Conservation (phyloP, 2,888 invertebrate species). For the Pherbina coryleti region DNA sequence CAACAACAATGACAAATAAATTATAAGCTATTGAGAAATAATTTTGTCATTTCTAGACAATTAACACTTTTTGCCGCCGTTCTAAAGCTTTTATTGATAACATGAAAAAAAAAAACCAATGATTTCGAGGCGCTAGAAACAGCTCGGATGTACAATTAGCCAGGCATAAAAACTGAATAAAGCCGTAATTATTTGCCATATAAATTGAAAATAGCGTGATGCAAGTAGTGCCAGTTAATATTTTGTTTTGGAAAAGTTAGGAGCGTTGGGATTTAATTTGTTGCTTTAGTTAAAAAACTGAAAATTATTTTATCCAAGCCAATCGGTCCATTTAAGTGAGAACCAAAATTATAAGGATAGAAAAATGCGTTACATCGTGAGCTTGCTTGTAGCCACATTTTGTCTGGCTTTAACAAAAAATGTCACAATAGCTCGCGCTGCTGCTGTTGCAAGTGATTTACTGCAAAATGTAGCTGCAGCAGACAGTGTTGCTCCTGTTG, state of each 20-base stretch:
- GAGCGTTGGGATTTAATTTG: background rate
- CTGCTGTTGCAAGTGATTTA: conserved; percentile 14
- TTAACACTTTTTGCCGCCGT: conserved; percentile 13
- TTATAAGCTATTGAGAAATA: background rate
- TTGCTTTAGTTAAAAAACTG: background rate
- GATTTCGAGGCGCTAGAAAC: background rate
- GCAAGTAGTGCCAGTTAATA: background rate
- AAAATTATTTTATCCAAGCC: background rate
- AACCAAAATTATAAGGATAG: background rate
- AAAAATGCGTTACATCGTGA: conserved; percentile 1
- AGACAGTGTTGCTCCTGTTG: conserved; percentile 19
- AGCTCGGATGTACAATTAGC: background rate
- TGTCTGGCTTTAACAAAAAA: background rate
- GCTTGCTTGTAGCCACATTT: conserved; percentile 15
- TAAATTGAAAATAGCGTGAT: conserved; percentile 27
- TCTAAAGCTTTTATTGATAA: too few relatives aligned
- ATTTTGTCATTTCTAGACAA: conserved; percentile 16
- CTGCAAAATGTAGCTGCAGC: background rate
- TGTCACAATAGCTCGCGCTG: background rate
- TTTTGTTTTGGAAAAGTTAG: background rate
- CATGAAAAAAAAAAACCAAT: background rate
- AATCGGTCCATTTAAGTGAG: background rate
- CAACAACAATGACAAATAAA: too few relatives aligned
- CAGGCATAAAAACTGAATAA: background rate
- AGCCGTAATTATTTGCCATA: background rate